A percentile compares a stretch with the other conserved stretches of the same genome.
Conservation (phyloP, 2,797 vertebrate genomes). For the Leuciscus waleckii region DNA sequence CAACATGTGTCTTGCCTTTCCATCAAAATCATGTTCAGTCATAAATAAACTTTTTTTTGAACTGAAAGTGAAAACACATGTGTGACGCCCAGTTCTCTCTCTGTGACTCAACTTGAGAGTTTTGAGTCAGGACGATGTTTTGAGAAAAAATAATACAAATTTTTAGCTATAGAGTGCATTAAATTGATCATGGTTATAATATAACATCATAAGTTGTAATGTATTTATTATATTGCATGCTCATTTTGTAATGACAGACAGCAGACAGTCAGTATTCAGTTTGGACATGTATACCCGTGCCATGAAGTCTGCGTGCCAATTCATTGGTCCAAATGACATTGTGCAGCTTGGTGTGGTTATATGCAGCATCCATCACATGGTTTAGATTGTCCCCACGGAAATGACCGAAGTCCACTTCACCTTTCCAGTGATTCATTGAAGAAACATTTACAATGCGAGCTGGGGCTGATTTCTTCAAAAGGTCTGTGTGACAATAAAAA, state of each 20-base stretch:
- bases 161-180: neutral
- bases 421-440: conserved; percentile 77
- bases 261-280: neutral
- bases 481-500: conserved; percentile 68
- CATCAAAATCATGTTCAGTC: neutral
- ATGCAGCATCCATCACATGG: conserved; percentile 58
- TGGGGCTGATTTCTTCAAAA: conserved; percentile 79
- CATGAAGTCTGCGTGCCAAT: conserved; percentile 79
- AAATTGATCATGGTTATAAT: neutral
- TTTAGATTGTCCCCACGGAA: conserved; percentile 77
- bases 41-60: neutral
- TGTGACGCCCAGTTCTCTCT: neutral
- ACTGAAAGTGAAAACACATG: neutral
- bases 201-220: neutral
- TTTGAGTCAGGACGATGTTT: neutral
- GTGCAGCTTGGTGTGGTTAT: conserved; percentile 87
- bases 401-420: conserved; percentile 75
- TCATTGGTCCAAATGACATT: conserved; percentile 84
- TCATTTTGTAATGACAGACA: neutral
- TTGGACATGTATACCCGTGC: conserved; percentile 76
- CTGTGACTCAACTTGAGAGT: neutral
- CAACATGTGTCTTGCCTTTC: neutral
- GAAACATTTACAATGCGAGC: conserved; percentile 82
- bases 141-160: accelerated
- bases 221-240: neutral